Base-by-base conservation (phyloP, 2,888 invertebrate genomes). In the Eucriotettix oculatus region DNA sequence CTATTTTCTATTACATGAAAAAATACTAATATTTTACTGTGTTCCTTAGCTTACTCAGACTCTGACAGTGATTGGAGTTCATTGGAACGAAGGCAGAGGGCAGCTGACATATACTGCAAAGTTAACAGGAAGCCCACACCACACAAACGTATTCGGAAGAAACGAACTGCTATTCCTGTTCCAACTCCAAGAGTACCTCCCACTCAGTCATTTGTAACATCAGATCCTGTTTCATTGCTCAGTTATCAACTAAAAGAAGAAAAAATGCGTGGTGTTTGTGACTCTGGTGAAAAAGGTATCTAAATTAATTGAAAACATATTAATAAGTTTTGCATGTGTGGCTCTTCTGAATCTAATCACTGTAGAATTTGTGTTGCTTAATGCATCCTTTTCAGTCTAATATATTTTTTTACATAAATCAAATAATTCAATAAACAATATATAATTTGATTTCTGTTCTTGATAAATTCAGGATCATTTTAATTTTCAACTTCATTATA, bases 31-130 rank as follows among this genome's bases (percentile, higher is more conserved):
- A 29, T 29, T 29, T 29, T 29, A 29, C 29, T 48, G 9, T 48
- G n/a, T 14, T 48, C 70, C 71, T 42, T 73, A 85, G 87, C 86
- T 60, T 88, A 88, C 73, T 90, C 90, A 61, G 93, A 94, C 73
- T 91, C 93, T 10, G 93, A 94, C 73, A 91, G 90, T 67, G 93
- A 93, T 66, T 88, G 86, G 71, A 89, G 88, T 67, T 87, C 88
- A 64, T 74, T 81, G 66, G 85, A 84, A 67, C 71, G 78, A 61
- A 76, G 82, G 63, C 81, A 83, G 65, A 76, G 80, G 62, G 78
- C 79, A 29, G 78, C 79, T 66, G 83, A 82, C 66, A 77, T 79
- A 42, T 77, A 81, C 68, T 79, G 80, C 58, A 84, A 85, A 73
- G 82, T 81, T 64, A 85, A 81, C 69, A 79, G 83, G 65, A 85